Evolutionary conservation across 2,888 invertebrate species (phyloP).

Genomic region (Erebia ligea): DNA sequence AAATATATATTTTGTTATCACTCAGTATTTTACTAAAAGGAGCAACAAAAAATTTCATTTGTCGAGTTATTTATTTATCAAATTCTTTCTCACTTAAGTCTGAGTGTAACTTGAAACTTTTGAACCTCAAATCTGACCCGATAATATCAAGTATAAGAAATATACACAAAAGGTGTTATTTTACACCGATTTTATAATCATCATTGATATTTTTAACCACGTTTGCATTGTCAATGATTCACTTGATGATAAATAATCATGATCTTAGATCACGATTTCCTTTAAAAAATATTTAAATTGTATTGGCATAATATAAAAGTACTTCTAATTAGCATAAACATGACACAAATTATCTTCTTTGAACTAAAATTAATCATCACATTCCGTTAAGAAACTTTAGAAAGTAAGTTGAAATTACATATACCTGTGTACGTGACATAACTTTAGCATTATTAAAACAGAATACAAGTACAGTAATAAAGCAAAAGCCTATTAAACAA

Average conservation of each 20-base stretch:
- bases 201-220: background rate
- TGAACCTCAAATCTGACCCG: background rate
- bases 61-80: background rate
- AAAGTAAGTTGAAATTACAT: too few relatives aligned
- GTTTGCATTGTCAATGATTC: background rate
- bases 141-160: too few relatives aligned
- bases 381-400: too few relatives aligned
- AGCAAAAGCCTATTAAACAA: constrained; percentile 11
- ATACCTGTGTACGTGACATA: background rate
- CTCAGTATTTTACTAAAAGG: constrained; percentile 8
- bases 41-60: background rate
- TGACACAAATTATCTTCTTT: too few relatives aligned
- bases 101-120: constrained; percentile 2
- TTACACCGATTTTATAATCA: too few relatives aligned
- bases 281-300: background rate
- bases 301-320: too few relatives aligned
- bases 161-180: too few relatives aligned
- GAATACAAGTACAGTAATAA: background rate
- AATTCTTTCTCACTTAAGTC: background rate
- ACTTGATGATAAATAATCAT: background rate
- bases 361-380: too few relatives aligned
- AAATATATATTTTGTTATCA: constrained; percentile 21
- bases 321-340: too few relatives aligned
- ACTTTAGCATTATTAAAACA: background rate
- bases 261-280: background rate